Base-by-base conservation (phyloP, 2,888 invertebrate genomes). In the Tethea ocularis region DNA sequence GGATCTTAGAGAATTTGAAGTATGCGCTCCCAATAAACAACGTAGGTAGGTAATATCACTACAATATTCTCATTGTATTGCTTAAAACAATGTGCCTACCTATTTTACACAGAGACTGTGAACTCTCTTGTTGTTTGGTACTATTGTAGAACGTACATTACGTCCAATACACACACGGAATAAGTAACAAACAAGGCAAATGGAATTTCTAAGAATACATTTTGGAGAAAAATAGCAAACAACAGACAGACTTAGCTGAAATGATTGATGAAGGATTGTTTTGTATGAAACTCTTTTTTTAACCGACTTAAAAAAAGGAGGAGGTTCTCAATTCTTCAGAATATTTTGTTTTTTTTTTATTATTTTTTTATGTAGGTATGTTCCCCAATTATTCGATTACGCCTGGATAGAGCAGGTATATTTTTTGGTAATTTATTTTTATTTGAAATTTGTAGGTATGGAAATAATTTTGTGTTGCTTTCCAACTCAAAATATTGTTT, bases 11-110 rank as follows among this genome's bases (percentile, higher is more conserved):
- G 78, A 81, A 83, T 80, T 77, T 68, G 64, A 59, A 75, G 77
- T 71, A 79, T 79, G 79, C 72, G 75, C 65, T 71, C 74, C 69
- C 73, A 71, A 70, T 74, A 75, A 72, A 73, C 68, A 72, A 71
- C 75, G 71, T 64, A n/a, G n/a, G n/a, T n/a, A n/a, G n/a, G n/a
- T n/a, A 67, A 70, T 67, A 69, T 64, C 61, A 64, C 64, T 66
- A 60, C 66, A 62, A 74, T 66, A 71, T 65, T 72, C 71, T 66
- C 71, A 74, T 75, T 74, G 75, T 78, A 62, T 70, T 68, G 67
- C 68, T 70, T 72, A 61, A 69, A 79, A 79, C 77, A 76, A 77
- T 77, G 67, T 69, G 68, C 68, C 67, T 68, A 68, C 68, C 67
- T 68, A 68, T 69, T 67, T 62, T 63, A 54, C 57, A 61, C 60